Evolutionary conservation across 2,113 vertebrate genomes (phyloP).

Genomic region (Podocnemis expansa): DNA sequence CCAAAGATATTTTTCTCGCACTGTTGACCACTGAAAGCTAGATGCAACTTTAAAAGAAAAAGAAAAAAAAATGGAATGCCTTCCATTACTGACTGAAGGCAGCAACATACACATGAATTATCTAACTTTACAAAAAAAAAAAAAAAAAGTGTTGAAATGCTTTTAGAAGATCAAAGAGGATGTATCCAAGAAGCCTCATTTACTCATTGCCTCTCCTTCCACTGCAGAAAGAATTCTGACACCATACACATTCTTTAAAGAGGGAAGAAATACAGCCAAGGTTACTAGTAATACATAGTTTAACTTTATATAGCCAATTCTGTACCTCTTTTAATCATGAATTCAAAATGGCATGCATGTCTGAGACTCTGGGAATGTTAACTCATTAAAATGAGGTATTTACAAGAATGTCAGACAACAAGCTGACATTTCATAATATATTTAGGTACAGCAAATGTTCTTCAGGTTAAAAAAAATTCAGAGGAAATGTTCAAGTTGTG

Average conservation of each 20-base stretch:
- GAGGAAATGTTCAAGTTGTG: not conserved
- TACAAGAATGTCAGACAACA: not conserved
- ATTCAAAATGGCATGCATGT: not conserved
- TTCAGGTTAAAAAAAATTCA: not conserved
- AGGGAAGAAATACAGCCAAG: fast-evolving
- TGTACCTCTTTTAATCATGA: not conserved
- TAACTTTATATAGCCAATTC: not conserved
- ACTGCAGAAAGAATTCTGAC: not conserved
- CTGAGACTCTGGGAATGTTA: not conserved
- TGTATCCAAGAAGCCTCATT: not conserved
- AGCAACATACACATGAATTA: not conserved
- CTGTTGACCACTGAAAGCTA: not conserved
- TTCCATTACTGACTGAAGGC: not conserved
- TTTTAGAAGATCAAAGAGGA: not conserved
- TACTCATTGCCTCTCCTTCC: too few species aligned
- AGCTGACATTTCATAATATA: not conserved
- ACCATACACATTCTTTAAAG: not conserved
- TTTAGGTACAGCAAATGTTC: not conserved
- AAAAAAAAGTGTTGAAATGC: not conserved
- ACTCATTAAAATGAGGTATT: not conserved
- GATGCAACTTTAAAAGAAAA: not conserved
- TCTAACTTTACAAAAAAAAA: not conserved
- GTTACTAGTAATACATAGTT: fast-evolving
- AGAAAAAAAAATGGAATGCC: not conserved
- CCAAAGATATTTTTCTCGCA: not conserved